Conservation (phyloP, 2,113 vertebrate species). For the Tragulus kanchil region DNA sequence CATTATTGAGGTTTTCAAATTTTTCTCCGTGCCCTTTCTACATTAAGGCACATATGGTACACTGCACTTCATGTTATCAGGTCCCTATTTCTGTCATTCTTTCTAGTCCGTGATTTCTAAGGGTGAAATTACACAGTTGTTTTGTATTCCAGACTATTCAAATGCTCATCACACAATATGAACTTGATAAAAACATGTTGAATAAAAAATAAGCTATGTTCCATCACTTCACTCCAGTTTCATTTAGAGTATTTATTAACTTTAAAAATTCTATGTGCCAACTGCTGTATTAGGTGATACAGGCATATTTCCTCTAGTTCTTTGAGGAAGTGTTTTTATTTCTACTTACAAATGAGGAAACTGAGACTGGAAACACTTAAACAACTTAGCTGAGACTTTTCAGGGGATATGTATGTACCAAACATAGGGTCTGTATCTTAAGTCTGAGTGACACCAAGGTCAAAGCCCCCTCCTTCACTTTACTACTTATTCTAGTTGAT, state of each 20-base stretch:
- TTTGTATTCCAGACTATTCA: conserved; percentile 10
- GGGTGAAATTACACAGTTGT: neutral
- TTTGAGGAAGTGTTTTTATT: neutral
- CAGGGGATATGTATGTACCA: too few species aligned
- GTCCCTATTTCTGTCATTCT: neutral
- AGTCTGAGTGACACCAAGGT: neutral
- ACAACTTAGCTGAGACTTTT: neutral
- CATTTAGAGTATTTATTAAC: neutral
- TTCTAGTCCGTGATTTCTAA: neutral
- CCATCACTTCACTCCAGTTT: neutral
- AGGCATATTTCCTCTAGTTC: neutral
- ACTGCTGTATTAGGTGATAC: neutral
- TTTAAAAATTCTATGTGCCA: neutral
- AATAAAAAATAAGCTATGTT: conserved; percentile 22
- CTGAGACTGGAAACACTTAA: neutral
- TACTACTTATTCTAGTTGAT: neutral
- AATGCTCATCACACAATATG: neutral
- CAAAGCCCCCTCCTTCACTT: neutral
- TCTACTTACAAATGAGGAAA: neutral
- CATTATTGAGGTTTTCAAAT: neutral
- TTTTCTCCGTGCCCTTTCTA: neutral
- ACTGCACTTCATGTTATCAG: neutral
- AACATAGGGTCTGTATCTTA: neutral
- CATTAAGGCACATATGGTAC: too few species aligned
- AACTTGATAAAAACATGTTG: neutral